Percentiles rank a stretch among this genome's conserved stretches.
Evolutionary conservation across 2,113 vertebrate species (phyloP).

Genomic region (Rhynchomys soricoides): DNA sequence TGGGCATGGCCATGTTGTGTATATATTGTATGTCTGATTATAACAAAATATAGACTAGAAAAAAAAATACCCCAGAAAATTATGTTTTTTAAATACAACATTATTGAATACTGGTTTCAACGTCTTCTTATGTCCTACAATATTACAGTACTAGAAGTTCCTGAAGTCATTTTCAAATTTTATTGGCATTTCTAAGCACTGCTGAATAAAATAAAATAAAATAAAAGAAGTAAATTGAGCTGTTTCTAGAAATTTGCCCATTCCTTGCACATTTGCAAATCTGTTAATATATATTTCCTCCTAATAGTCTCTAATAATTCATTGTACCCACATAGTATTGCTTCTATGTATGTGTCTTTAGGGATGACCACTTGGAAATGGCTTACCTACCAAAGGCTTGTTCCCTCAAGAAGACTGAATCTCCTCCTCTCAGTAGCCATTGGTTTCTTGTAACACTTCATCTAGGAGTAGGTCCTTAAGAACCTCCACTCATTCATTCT

Average conservation of each 20-base stretch:
- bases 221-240: not conserved
- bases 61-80: not conserved
- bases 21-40: not conserved
- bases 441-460: not conserved
- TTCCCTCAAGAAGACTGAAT: not conserved
- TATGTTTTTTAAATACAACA: not conserved
- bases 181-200: not conserved
- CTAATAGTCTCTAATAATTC: too few relatives aligned
- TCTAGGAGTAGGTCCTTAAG: not conserved
- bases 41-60: not conserved
- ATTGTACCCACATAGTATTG: not conserved
- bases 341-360: not conserved
- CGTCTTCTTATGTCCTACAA: not conserved
- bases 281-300: not conserved
- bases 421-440: too few relatives aligned
- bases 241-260: not conserved
- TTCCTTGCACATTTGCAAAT: not conserved
- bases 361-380: not conserved
- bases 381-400: not conserved
- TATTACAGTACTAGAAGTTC: conserved; percentile 36
- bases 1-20: not conserved
- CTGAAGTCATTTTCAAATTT: conserved; percentile 1
- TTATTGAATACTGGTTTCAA: conserved; percentile 35
- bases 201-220: not conserved
- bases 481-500: not conserved